Conservation (phyloP, 2,888 invertebrate species). For the Acronicta aceris region DNA sequence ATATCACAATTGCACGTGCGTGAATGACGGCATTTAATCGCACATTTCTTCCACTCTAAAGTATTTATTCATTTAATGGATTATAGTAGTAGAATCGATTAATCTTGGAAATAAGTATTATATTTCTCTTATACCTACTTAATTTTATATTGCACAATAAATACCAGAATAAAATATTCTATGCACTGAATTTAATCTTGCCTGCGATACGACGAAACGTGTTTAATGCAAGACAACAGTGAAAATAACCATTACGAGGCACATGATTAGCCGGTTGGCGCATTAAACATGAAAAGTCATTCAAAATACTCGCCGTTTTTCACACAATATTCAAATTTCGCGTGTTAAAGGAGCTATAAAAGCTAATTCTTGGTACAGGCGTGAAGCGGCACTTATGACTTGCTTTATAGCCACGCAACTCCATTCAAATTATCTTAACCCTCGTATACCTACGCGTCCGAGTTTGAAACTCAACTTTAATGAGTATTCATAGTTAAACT, state of each 20-base stretch:
- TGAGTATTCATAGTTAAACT: slow-evolving; percentile 63
- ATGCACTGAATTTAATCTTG: neutral
- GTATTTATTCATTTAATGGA: slow-evolving; percentile 23
- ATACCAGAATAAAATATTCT: neutral
- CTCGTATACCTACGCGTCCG: slow-evolving; percentile 43
- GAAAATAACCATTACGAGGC: slow-evolving; percentile 27
- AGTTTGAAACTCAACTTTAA: slow-evolving; percentile 58
- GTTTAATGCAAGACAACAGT: slow-evolving; percentile 23
- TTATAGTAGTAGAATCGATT: neutral
- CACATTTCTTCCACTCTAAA: neutral
- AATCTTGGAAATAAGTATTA: neutral
- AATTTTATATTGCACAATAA: neutral
- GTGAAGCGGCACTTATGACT: slow-evolving; percentile 71
- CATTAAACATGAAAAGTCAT: slow-evolving; percentile 50
- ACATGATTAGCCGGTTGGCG: slow-evolving; percentile 34
- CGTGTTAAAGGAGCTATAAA: slow-evolving; percentile 77
- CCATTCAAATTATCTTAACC: slow-evolving; percentile 68
- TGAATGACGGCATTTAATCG: slow-evolving; percentile 20
- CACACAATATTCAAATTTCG: slow-evolving; percentile 73
- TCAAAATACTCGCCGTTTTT: slow-evolving; percentile 60
- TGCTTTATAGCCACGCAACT: slow-evolving; percentile 58
- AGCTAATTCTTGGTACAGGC: slow-evolving; percentile 69
- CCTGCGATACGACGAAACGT: neutral
- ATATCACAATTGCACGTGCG: slow-evolving; percentile 46
- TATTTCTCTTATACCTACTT: too few relatives aligned